Percentiles rank a stretch among this genome's conserved stretches.
These are phyloP conservation scores for Sorex maritimensis DNA, from an alignment of 2,797 vertebrate species.

Conservation along the genomic window DNA sequence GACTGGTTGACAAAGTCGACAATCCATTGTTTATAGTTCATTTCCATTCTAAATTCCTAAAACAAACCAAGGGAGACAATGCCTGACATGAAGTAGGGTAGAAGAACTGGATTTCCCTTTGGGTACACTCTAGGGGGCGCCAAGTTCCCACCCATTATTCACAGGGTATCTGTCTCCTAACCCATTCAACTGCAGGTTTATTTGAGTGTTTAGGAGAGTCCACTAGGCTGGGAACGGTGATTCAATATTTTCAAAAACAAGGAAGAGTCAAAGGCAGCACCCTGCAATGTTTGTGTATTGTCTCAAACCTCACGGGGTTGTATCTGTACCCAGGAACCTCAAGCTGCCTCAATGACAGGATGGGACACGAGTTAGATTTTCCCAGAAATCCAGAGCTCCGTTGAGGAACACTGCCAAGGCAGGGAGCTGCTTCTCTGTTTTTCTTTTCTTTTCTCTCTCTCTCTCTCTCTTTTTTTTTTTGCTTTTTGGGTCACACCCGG, in stretches of 20 bases:
- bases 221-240: conserved; percentile 12
- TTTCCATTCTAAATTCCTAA: conserved; percentile 92
- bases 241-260: background rate
- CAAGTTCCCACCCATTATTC: background rate
- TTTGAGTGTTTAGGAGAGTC: background rate
- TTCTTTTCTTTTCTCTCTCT: too few species aligned
- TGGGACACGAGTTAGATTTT: background rate
- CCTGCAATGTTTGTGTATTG: background rate
- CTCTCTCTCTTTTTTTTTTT: too few species aligned
- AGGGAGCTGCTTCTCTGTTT: background rate
- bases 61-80: conserved; percentile 19
- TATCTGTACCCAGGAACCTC: background rate
- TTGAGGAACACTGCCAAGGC: background rate
- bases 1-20: conserved; percentile 94
- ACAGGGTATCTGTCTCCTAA: background rate
- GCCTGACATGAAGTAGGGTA: background rate
- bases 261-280: background rate
- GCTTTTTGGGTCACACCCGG: too few species aligned
- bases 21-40: conserved; percentile 92
- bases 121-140: background rate
- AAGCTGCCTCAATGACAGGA: background rate
- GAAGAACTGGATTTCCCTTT: background rate
- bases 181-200: background rate
- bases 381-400: background rate
- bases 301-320: background rate